Evolutionary conservation across 2,113 vertebrate species (phyloP).

Genomic region (Gobius niger): DNA sequence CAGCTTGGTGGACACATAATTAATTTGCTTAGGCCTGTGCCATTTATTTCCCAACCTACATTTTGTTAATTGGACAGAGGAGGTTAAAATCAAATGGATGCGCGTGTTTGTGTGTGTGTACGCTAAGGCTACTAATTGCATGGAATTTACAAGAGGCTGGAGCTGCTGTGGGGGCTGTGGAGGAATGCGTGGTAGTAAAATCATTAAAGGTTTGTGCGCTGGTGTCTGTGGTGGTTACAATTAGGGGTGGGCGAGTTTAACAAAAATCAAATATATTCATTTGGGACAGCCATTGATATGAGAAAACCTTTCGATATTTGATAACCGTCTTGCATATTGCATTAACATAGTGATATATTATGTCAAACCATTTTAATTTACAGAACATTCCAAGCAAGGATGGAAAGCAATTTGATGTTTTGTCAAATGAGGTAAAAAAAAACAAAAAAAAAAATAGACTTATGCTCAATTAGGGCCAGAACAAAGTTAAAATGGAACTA

Average conservation of each 20-base stretch:
- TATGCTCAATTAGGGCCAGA: no score
- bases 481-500: no score
- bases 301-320: no score
- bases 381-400: no score
- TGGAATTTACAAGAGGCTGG: constrained; percentile 48
- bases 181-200: constrained; percentile 38
- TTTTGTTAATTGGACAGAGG: constrained; percentile 79
- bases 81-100: constrained; percentile 76
- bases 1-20: constrained; percentile 82
- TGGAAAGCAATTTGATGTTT: no score
- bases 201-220: constrained; percentile 37
- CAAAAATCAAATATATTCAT: no score
- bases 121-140: constrained; percentile 68
- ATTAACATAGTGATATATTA: no score
- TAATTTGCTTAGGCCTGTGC: constrained; percentile 80
- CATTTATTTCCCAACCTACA: constrained; percentile 82
- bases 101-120: constrained; percentile 45
- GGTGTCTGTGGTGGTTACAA: constrained; percentile 24
- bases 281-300: no score
- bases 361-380: no score
- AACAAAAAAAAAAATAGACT: no score
- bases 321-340: no score
- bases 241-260: not conserved
- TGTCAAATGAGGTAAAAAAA: no score
- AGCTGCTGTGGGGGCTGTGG: constrained; percentile 38